phyloP scores from a whole-genome alignment of 2,888 invertebrate genomes.

The Fabriciana adippe region DNA sequence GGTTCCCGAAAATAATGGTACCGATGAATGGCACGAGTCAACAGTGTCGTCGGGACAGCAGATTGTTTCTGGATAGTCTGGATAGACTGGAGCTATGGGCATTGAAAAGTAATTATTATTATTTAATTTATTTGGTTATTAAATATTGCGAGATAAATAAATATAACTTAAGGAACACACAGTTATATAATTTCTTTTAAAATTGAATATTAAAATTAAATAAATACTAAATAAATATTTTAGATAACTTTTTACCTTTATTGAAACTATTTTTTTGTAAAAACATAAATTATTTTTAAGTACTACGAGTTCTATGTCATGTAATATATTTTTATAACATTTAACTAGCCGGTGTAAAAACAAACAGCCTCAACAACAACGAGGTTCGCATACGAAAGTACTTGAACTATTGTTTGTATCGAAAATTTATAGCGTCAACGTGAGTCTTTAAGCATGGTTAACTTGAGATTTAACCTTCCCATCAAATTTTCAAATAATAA shows the following conservation, averaged over 20 bases:
- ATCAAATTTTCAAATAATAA: not conserved
- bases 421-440: constrained; percentile 7
- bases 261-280: no score
- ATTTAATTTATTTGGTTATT: not conserved
- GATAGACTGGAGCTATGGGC: constrained; percentile 77
- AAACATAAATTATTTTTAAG: no score
- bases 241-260: no score
- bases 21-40: constrained; percentile 73
- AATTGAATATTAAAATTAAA: not conserved
- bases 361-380: constrained; percentile 6
- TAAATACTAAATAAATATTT: no score
- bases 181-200: not conserved
- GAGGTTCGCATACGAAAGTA: constrained; percentile 15
- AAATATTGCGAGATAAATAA: not conserved
- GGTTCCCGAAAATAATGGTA: constrained; percentile 71
- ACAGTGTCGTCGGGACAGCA: constrained; percentile 71
- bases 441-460: constrained; percentile 7
- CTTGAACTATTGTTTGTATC: constrained; percentile 18
- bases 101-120: constrained; percentile 74
- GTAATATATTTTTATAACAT: no score
- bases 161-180: no score
- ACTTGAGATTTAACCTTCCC: constrained; percentile 4
- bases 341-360: not conserved
- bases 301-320: no score
- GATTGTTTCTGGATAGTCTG: constrained; percentile 63